phyloP scores from a whole-genome alignment of 2,113 vertebrate species.

The Glaucidium brasilianum region DNA sequence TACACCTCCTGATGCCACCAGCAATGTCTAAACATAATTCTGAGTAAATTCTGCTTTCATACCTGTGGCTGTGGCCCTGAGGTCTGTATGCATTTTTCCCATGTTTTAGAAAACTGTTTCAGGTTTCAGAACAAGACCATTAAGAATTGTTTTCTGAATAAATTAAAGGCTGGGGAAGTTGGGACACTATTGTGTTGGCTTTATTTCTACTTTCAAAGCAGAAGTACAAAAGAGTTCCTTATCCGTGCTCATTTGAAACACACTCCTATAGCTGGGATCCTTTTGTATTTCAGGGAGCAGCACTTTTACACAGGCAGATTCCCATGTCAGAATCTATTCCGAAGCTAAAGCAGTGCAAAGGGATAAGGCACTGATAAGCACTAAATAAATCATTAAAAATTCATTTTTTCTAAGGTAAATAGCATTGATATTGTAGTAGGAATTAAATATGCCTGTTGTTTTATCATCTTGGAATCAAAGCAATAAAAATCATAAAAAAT shows the following conservation, averaged over 20 bases:
- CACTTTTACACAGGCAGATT: background rate
- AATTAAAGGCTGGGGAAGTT: background rate
- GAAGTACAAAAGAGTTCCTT: background rate
- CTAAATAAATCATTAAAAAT: background rate
- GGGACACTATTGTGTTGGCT: background rate
- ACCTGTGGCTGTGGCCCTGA: background rate
- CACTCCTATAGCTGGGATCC: background rate
- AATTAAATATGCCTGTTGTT: background rate
- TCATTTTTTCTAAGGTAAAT: background rate
- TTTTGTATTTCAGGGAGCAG: background rate
- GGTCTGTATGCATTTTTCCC: background rate
- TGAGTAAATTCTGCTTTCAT: background rate
- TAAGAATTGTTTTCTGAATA: background rate
- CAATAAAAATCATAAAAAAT: background rate
- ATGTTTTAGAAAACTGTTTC: background rate
- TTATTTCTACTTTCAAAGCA: background rate
- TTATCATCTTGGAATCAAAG: constrained; percentile 18
- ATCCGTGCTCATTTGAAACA: background rate
- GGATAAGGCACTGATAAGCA: background rate
- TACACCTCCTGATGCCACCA: background rate
- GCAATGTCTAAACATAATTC: background rate
- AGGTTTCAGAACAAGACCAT: background rate
- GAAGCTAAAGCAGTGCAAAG: background rate
- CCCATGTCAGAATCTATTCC: background rate
- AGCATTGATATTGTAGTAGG: background rate